phyloP scores from a whole-genome alignment of 2,113 vertebrate species.

The Bombycilla garrulus region DNA sequence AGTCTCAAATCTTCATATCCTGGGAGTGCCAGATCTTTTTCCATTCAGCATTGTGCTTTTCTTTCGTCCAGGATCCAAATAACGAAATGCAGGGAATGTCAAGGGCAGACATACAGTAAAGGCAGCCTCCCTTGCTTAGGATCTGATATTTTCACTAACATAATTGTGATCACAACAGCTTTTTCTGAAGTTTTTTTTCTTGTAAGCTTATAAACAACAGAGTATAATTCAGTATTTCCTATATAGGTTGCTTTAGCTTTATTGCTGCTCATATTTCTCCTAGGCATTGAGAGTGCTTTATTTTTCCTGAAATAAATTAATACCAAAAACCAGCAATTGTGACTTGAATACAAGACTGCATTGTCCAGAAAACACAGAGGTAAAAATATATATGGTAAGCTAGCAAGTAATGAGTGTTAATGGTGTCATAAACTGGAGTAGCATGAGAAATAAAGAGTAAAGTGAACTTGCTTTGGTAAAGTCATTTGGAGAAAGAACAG shows the following conservation, averaged over 20 bases:
- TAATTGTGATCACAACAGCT: neutral
- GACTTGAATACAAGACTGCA: neutral
- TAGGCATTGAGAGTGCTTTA: neutral
- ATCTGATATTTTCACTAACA: neutral
- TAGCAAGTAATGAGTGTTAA: neutral
- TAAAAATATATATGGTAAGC: neutral
- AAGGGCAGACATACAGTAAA: neutral
- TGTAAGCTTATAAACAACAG: neutral
- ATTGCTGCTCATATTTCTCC: neutral
- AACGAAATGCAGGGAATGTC: neutral
- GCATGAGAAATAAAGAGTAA: neutral
- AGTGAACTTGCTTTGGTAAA: neutral
- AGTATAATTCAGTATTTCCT: neutral
- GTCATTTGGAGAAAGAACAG: neutral
- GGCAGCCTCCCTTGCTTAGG: neutral
- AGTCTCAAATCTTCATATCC: neutral
- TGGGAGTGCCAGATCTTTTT: neutral
- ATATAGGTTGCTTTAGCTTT: neutral
- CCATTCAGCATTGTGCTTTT: neutral
- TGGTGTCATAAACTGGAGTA: neutral
- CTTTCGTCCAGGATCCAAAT: neutral
- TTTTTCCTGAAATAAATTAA: neutral
- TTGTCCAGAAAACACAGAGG: neutral
- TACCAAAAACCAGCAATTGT: neutral
- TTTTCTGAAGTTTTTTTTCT: neutral